Base-by-base conservation (phyloP, 1,140 invertebrate genomes). In the Drosophila lowei region DNA sequence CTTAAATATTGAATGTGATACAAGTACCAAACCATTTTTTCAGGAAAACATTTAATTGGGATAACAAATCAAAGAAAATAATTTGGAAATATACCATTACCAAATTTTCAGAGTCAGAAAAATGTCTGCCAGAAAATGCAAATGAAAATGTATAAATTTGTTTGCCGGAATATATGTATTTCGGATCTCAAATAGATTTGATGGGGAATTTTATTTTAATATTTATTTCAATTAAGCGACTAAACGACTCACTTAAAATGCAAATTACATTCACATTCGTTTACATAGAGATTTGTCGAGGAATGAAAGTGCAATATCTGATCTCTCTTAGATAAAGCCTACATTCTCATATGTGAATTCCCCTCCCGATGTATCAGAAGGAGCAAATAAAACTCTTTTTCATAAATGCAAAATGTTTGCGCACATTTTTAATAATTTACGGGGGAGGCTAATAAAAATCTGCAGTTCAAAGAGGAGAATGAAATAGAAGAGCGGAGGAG, bases 161-260 rank as follows among this genome's bases (percentile, higher is more conserved):
- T 28, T 3, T 30, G 30, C 30, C 41, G 25, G 54, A 66, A 68
- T 23, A 28, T 6, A 13, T 2, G 2, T n/a, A 21, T 23, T 7
- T 67, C 9, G 6, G 1, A 30, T 30, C 7, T 41, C 55, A 59
- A 67, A 67, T 67, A 63, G 41, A 47, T 76, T 43, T 58, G 47
- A 56, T 56, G 73, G n/a, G 63, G 38, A 30, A 55, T 63, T 62
- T 61, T 58, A 55, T 64, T 64, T 64, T 77, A 71, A 81, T 78
- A 75, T 88, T 75, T 70, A 78, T 88, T 76, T 78, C 78, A 86
- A 86, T 86, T 86, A 88, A 63, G 74, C 74, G 38, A 41, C 83
- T 88, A 88, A 86, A 78, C 81, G 83, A 83, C 74, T 81, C 83
- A 81, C 78, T 86, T 88, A 76, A 88, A 86, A 86, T 86, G 83